Percentiles rank a stretch among this genome's conserved stretches.
phyloP scores from a whole-genome alignment of 2,888 invertebrate genomes.

The Anticlea derivata region DNA sequence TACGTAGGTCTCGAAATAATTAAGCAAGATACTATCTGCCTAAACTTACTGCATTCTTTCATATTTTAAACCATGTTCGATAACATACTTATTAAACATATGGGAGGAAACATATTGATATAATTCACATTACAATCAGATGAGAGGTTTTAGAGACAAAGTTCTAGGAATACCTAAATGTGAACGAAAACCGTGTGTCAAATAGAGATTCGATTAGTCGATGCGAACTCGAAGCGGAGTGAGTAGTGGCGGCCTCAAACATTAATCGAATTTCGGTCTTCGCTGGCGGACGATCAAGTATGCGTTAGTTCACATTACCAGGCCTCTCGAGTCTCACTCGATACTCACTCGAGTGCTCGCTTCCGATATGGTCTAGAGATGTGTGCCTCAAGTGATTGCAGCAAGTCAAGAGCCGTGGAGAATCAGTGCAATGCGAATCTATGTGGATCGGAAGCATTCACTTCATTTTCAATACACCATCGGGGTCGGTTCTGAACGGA shows the following conservation, averaged over 20 bases:
- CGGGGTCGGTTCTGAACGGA: constrained; percentile 33
- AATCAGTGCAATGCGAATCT: constrained; percentile 49
- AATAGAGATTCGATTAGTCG: constrained; percentile 66
- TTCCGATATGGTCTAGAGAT: constrained; percentile 70
- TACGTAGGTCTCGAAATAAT: no score
- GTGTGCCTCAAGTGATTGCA: constrained; percentile 68
- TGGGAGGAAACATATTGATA: no score
- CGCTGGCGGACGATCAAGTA: constrained; percentile 67
- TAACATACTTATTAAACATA: no score
- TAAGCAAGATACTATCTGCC: no score
- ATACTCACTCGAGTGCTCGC: constrained; percentile 68
- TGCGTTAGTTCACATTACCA: constrained; percentile 73
- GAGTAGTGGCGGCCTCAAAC: constrained; percentile 64
- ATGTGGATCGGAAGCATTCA: constrained; percentile 37
- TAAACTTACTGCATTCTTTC: no score
- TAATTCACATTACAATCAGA: no score
- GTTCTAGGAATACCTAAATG: constrained; percentile 34
- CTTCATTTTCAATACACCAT: constrained; percentile 43
- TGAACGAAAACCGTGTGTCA: constrained; percentile 41
- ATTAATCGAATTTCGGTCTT: constrained; percentile 78
- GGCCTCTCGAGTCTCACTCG: constrained; percentile 64
- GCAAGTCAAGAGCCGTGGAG: constrained; percentile 58
- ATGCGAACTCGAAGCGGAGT: constrained; percentile 61
- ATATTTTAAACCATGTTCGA: no score
- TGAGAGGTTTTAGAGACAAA: constrained; percentile 2